A percentile compares a stretch with the other conserved stretches of the same genome.
These are phyloP conservation scores for Saccopteryx bilineata DNA, from an alignment of 2,113 vertebrate genomes.

Conservation along the genomic window DNA sequence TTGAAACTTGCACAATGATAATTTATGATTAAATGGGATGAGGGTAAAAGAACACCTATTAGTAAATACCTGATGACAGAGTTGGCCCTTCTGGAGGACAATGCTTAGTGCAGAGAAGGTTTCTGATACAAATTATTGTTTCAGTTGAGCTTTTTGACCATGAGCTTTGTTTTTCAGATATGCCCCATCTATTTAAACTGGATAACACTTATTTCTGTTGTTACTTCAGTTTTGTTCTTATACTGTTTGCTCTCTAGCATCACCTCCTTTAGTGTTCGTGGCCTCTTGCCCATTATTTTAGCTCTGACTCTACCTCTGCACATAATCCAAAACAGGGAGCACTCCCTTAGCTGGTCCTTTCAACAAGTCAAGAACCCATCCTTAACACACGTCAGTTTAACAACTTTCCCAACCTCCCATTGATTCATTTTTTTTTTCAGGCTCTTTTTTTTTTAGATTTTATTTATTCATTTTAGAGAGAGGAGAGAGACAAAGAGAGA, in stretches of 20 bases:
- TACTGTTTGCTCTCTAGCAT: neutral
- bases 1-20: neutral
- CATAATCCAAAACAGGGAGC: constrained; percentile 1
- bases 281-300: neutral
- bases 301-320: neutral
- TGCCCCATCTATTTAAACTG: neutral
- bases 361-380: neutral
- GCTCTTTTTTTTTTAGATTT: too few relatives aligned
- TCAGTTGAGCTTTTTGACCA: neutral
- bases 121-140: neutral
- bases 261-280: neutral
- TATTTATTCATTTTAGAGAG: too few relatives aligned
- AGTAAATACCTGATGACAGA: neutral
- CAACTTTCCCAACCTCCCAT: neutral
- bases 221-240: neutral
- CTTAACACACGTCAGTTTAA: neutral
- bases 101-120: neutral
- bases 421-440: constrained; percentile 21
- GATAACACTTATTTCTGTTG: neutral
- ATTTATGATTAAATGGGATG: neutral
- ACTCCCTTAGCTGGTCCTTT: neutral
- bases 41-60: neutral
- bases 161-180: neutral
- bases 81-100: neutral
- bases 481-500: too few relatives aligned